Evolutionary conservation across 92 coral and sea anemone genomes (phyloP), one percentile per base, ranked within the genome.

Genomic region (Paramuricea clavata): DNA sequence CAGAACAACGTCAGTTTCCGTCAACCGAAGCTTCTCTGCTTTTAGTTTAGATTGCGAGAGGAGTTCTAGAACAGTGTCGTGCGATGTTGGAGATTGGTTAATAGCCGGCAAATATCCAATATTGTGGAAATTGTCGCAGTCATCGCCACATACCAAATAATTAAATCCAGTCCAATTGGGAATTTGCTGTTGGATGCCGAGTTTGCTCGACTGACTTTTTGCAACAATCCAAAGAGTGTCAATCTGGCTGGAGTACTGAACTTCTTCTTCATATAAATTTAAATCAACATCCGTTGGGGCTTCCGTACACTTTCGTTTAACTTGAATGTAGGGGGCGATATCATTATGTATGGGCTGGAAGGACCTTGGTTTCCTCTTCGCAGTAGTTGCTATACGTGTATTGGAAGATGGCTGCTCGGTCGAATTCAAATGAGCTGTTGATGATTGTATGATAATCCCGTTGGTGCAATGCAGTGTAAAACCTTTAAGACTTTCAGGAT

Each of bases 1-100:
- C 22, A 80, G 71, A 3, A 80, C 85, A 80, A 80, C 73, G 56
- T 80, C 85, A 5, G 72, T 80, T 21, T 80, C 72, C 17, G 10
- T 7, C 6, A 80, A 34, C 2, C 85, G 73, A 16, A 81, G 59
- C 16, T 81, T 62, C n/a, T 81, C 76, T 60, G 86, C 86, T 17
- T 81, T 81, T 12, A 64, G 4, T 25, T 81, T 81, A 0, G 86
- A 81, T 81, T 81, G 86, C 0, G 2, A 36, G 0, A 81, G 76
- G 2, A 81, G 34, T 60, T 81, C 85, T 75, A 81, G 35, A 12
- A 81, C 75, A 0, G 75, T 62, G 34, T 81, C 75, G 19, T 36
- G 26, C 2, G 33, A 57, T 3, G 85, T 60, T 16, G 85, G 85
- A 3, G 85, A 60, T 16, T 81, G 52, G 57, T 81, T 60, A 2